Percentiles rank a stretch among this genome's conserved stretches.
These are phyloP conservation scores for Acanthiza pusilla DNA, from an alignment of 2,797 vertebrate species.

Conservation along the genomic window DNA sequence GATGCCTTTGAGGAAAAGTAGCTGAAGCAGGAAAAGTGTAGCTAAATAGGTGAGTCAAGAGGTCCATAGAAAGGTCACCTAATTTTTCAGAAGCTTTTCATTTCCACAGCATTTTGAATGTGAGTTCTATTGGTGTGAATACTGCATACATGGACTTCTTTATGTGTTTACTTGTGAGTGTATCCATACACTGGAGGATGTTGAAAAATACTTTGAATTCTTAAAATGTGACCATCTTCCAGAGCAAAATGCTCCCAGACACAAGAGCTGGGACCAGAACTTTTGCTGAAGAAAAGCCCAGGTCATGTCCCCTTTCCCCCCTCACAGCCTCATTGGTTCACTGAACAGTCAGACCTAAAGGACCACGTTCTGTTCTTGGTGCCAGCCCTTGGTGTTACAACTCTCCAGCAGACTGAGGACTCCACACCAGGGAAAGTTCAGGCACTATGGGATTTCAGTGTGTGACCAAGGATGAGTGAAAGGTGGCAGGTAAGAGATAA, in stretches of 20 bases:
- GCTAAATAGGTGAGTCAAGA: background rate
- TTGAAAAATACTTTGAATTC: background rate
- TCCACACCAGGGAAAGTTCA: background rate
- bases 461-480: background rate
- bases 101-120: background rate
- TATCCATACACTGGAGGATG: accelerated
- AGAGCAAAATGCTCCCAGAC: background rate
- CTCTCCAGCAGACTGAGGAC: background rate
- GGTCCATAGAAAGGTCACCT: background rate
- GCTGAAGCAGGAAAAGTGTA: background rate
- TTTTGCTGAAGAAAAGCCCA: background rate
- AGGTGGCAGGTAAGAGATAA: background rate
- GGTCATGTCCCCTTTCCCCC: background rate
- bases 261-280: background rate
- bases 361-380: background rate
- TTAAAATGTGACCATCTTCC: background rate
- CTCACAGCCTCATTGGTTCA: background rate
- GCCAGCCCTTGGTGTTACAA: background rate
- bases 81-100: background rate
- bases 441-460: background rate
- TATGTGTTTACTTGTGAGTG: background rate
- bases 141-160: background rate
- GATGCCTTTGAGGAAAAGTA: background rate
- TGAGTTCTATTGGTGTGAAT: background rate
- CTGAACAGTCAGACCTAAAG: background rate